phyloP scores from a whole-genome alignment of 2,113 vertebrate species.

The Pangasianodon gigas region DNA sequence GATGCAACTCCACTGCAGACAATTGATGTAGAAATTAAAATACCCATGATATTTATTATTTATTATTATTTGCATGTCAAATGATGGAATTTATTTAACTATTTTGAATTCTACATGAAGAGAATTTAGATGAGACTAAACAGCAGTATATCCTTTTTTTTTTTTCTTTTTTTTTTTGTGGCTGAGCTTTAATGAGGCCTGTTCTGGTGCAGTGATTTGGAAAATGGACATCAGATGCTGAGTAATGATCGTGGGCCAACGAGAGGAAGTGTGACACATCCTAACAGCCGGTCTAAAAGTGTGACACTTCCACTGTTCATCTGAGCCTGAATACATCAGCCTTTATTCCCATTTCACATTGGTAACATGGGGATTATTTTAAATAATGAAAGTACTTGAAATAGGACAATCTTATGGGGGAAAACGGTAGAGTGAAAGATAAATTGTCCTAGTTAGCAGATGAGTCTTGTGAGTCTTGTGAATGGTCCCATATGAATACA shows the following conservation, averaged over 20 bases:
- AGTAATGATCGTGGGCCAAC: background rate
- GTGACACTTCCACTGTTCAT: background rate
- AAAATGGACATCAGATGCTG: background rate
- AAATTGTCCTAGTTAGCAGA: background rate
- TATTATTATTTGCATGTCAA: background rate
- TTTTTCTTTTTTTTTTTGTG: too few relatives aligned
- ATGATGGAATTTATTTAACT: too few relatives aligned
- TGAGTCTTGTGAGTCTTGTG: background rate
- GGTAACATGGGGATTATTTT: background rate
- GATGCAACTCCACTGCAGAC: background rate
- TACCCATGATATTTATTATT: background rate
- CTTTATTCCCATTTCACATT: background rate
- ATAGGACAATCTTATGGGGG: background rate
- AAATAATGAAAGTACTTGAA: background rate
- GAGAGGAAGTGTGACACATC: slow-evolving; percentile 30
- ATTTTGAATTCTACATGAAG: too few relatives aligned
- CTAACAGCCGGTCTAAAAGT: background rate
- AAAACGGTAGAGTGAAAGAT: background rate
- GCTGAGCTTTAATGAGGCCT: background rate
- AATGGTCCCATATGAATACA: background rate
- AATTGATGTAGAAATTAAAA: background rate
- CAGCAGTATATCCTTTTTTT: too few relatives aligned
- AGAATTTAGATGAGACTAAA: too few relatives aligned
- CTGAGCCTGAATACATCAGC: background rate
- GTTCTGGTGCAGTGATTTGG: background rate